Evolutionary conservation across 2,113 vertebrate genomes (phyloP).

Genomic region (Ranitomeya imitator): DNA sequence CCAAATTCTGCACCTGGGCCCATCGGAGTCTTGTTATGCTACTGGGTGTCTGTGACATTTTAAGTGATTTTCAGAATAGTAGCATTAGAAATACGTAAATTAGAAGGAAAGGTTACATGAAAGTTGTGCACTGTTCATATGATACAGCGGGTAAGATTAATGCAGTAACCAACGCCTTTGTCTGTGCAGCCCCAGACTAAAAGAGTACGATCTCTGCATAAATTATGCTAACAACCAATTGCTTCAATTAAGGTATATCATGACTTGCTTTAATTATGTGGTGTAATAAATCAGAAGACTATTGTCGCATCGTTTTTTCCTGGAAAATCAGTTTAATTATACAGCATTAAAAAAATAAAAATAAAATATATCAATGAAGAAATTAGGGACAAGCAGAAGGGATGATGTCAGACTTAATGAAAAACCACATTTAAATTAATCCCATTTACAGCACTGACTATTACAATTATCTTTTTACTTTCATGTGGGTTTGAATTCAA

Average conservation of each 20-base stretch:
- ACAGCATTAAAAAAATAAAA: not conserved
- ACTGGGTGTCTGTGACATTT: too few species aligned
- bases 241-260: not conserved
- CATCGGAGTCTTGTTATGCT: too few species aligned
- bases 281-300: not conserved
- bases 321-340: not conserved
- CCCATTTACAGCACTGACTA: not conserved
- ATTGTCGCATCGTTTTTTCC: not conserved
- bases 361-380: not conserved
- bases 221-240: conserved; percentile 1
- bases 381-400: not conserved
- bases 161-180: not conserved
- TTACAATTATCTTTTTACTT: not conserved
- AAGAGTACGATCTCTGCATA: not conserved
- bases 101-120: not conserved
- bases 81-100: not conserved
- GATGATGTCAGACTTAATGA: not conserved
- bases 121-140: not conserved
- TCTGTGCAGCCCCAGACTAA: not conserved
- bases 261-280: conserved; percentile 16
- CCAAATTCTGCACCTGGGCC: too few species aligned
- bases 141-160: not conserved
- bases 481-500: not conserved
- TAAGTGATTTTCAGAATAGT: not conserved
- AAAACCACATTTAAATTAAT: conserved; percentile 17